Percentiles rank a stretch among this genome's conserved stretches.
These are phyloP conservation scores for Centropus bengalensis DNA, from an alignment of 2,113 vertebrate species.

Conservation along the genomic window DNA sequence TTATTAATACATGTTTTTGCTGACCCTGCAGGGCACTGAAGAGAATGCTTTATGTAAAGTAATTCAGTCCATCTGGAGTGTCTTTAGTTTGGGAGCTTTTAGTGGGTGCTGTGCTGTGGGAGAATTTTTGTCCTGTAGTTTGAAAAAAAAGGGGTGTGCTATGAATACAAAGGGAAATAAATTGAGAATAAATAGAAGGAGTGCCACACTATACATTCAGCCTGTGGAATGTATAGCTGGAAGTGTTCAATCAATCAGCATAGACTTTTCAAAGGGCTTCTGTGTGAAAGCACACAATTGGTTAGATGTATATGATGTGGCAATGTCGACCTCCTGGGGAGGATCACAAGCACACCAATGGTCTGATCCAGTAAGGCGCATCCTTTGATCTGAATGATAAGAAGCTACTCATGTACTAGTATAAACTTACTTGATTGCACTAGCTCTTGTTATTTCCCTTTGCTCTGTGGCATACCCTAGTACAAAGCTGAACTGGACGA, in stretches of 20 bases:
- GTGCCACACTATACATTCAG: neutral
- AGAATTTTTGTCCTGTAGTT: accelerated
- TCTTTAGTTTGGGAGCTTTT: neutral
- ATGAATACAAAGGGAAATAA: neutral
- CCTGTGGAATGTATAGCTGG: neutral
- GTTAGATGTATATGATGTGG: neutral
- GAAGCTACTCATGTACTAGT: neutral
- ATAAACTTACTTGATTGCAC: neutral
- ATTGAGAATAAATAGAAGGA: neutral
- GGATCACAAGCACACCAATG: neutral
- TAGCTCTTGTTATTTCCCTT: neutral
- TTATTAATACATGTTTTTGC: neutral
- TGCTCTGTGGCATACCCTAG: neutral
- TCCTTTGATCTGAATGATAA: neutral
- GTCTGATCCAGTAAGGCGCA: neutral
- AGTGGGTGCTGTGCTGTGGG: no score
- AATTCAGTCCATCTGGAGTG: neutral
- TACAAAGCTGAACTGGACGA: conserved; percentile 30
- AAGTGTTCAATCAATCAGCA: accelerated
- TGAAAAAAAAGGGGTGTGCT: neutral
- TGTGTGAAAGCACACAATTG: neutral
- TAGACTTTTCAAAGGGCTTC: neutral
- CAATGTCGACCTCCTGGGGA: neutral
- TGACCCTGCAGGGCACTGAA: neutral
- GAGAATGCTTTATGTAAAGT: neutral